Percentiles rank a stretch among this genome's conserved stretches.
Conservation (phyloP, 2,888 invertebrate genomes). For the Trichopria drosophilae region DNA sequence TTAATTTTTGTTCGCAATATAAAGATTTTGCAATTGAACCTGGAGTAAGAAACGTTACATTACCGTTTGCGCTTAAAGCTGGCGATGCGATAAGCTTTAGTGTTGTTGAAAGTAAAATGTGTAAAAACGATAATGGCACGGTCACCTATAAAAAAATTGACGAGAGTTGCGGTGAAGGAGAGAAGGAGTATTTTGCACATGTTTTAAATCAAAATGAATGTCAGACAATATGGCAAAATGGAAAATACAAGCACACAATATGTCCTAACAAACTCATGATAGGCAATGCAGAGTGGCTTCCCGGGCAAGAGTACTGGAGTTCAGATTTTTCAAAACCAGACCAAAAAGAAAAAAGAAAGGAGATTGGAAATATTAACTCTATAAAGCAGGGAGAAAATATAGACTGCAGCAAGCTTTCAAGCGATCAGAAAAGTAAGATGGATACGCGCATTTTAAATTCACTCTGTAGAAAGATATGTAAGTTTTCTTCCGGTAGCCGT, state of each 20-base stretch:
- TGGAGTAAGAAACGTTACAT: slow-evolving; percentile 23
- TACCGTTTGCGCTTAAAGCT: slow-evolving; percentile 19
- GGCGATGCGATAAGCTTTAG: slow-evolving; percentile 26
- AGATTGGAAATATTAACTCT: slow-evolving; percentile 22
- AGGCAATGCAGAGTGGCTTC: slow-evolving; percentile 21
- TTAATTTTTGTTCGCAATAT: slow-evolving; percentile 25
- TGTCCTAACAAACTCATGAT: slow-evolving; percentile 23
- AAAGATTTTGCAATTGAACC: slow-evolving; percentile 23
- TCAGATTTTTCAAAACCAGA: slow-evolving; percentile 21
- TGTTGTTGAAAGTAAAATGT: slow-evolving; percentile 24
- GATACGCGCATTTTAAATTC: slow-evolving; percentile 18
- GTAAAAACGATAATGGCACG: slow-evolving; percentile 18
- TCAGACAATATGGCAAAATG: no score
- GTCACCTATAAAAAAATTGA: slow-evolving; percentile 22
- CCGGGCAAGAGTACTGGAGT: slow-evolving; percentile 21
- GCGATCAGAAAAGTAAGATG: slow-evolving; percentile 17
- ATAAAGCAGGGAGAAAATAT: slow-evolving; percentile 23
- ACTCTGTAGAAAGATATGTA: slow-evolving; percentile 12
- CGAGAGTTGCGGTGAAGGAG: slow-evolving; percentile 19
- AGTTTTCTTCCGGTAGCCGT: no score
- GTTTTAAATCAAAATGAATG: slow-evolving; percentile 23
- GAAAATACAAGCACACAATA: no score
- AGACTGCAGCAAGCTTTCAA: slow-evolving; percentile 20
- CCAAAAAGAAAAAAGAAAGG: slow-evolving; percentile 24
- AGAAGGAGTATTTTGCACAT: slow-evolving; percentile 22